Evolutionary conservation across 30 jellyfish, hydroid and myxozoan species (phyloP).

Genomic region (Nemopilema nomurai): DNA sequence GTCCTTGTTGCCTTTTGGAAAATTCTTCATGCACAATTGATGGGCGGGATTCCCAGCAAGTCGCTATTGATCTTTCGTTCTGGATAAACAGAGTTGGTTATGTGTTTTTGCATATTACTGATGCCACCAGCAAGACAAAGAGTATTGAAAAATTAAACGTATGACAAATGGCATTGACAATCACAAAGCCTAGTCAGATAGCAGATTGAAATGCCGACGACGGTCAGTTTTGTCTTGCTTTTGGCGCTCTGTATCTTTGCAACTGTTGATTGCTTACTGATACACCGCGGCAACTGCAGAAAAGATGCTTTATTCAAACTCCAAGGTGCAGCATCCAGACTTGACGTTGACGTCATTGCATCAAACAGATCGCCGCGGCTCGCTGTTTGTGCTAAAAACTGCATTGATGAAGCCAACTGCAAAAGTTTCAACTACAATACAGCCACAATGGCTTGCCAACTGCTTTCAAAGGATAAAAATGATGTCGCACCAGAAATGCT

Average conservation of each 20-base stretch:
- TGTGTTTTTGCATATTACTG: too few relatives aligned
- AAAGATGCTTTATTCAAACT: conserved; percentile 11
- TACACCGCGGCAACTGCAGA: conserved; percentile 10
- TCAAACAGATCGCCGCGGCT: background rate
- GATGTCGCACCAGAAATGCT: background rate
- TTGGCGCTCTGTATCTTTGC: background rate
- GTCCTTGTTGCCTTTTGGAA: too few relatives aligned
- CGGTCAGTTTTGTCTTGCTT: too few relatives aligned
- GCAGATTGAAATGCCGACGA: too few relatives aligned
- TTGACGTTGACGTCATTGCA: background rate
- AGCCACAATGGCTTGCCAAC: background rate
- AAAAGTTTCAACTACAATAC: conserved; percentile 19
- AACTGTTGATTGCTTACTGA: background rate
- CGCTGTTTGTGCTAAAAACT: conserved; percentile 1
- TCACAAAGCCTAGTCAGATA: too few relatives aligned
- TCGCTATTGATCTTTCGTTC: too few relatives aligned
- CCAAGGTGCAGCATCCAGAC: background rate
- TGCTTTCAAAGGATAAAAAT: conserved; percentile 2
- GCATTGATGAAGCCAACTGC: background rate
- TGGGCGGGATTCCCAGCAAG: too few relatives aligned
- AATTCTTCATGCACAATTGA: too few relatives aligned
- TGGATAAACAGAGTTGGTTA: too few relatives aligned
- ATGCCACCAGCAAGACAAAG: too few relatives aligned
- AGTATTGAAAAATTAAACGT: too few relatives aligned
- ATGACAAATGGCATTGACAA: too few relatives aligned